Base-by-base conservation (phyloP, 2,888 invertebrate genomes). In the Leptopilina syphax region DNA sequence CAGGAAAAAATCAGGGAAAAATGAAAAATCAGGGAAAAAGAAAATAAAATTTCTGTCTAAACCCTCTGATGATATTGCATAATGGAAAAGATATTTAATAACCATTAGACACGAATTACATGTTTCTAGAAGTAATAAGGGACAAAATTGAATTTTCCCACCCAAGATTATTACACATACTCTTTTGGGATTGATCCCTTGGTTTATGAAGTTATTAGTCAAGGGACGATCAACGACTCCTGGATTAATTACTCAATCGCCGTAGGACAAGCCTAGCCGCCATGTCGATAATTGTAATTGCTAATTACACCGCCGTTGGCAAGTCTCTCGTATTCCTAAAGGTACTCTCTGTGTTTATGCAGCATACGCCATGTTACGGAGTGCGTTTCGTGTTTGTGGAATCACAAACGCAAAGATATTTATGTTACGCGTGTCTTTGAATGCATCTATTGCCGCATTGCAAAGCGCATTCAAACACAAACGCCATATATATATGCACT, bases 261-360 rank as follows among this genome's bases (percentile, higher is more conserved):
- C 65, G 78, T 83, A 78, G 82, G 80, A 82, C 80, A 81, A 70
- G 77, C 76, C 80, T 80, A 70, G 77, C 76, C 73, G 79, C 79
- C 73, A 81, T 76, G 66, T 82, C 82, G 83, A 83, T 84, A 83
- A 84, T 84, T 82, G 81, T 82, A 84, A 84, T 83, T 82, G 80
- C 83, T 83, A 83, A 84, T 85, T 83, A 81, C 79, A 80, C 81
- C 81, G 81, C 81, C 83, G 34, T 57, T 81, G 76, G 65, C 83
- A 82, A 81, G 83, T 83, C 81, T 80, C 78, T 73, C 57, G 34
- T 73, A 54, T 57, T 73, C 13, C 73, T 57, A 57, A n/a, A 57
- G 73, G 57, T 54, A 50, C 34, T 24, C 34, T 24, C 34, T 57
- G n/a, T 57, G 27, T 73, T 57, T 57, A 73, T 73, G 73, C 27